A percentile compares a stretch with the other conserved stretches of the same genome.
Conservation (phyloP, 2,113 vertebrate genomes). For the Peromyscus californicus region DNA sequence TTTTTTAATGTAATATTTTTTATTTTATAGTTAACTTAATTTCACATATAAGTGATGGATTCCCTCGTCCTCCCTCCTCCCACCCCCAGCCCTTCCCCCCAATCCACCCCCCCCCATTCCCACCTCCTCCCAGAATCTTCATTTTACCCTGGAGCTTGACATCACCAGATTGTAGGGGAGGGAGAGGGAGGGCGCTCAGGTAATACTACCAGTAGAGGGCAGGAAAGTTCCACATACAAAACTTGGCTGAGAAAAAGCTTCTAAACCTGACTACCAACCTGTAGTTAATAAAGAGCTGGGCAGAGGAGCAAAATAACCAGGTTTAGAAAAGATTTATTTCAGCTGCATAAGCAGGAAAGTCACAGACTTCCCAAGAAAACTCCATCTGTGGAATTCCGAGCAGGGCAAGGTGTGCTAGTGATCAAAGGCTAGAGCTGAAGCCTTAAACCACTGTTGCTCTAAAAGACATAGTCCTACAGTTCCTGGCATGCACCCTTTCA, state of each 20-base stretch:
- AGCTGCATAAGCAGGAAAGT: slow-evolving; percentile 66
- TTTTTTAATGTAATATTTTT: neutral
- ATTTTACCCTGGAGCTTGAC: neutral
- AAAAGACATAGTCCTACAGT: neutral
- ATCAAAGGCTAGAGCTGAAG: slow-evolving; percentile 66
- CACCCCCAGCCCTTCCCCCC: too few species aligned
- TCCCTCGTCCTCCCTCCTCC: too few species aligned
- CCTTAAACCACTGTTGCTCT: neutral
- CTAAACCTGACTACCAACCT: slow-evolving; percentile 30
- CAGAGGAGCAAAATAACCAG: slow-evolving; percentile 21
- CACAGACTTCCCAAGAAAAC: slow-evolving; percentile 65
- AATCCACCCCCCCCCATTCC: too few species aligned
- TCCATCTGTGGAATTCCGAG: slow-evolving; percentile 65
- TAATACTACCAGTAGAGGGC: slow-evolving; percentile 59
- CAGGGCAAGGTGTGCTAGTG: slow-evolving; percentile 55
- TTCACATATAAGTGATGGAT: too few species aligned
- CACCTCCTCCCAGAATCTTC: neutral
- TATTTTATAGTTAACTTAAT: too few species aligned
- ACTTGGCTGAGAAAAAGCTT: fast-evolving
- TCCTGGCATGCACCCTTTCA: neutral
- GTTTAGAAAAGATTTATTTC: slow-evolving; percentile 79
- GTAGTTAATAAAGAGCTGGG: slow-evolving; percentile 73
- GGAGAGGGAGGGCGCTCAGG: neutral
- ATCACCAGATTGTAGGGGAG: too few species aligned
- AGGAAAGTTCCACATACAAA: neutral